Evolutionary conservation across 2,113 vertebrate species (phyloP), one percentile per base, ranked within the genome.

Genomic region (Spermophilus dauricus): DNA sequence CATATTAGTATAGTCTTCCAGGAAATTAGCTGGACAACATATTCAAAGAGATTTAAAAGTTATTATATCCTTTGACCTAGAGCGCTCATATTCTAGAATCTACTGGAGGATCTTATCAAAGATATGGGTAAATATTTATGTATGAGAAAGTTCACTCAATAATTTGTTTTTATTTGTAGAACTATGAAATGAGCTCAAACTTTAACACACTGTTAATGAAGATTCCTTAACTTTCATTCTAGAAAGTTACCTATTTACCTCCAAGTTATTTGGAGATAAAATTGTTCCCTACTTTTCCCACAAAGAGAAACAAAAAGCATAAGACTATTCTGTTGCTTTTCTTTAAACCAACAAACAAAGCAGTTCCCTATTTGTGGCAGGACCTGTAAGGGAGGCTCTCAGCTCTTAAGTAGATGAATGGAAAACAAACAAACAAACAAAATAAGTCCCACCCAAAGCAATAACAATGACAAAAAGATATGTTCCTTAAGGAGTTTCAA

Each of bases 91-190:
- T 88, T 28, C 70, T 90, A 32, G 51, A 94, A 78, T 93, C 92
- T 91, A 83, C 80, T 91, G 63, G 22, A 72, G 26, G 73, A 97
- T 97, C 91, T 97, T 97, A 97, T 97, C 93, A 95, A 90, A 92
- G 45, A 53, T 75, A 72, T 1, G 96, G 72, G 96, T 69, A 97
- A 97, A 97, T 97, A 97, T 94, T 97, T 97, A 97, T 89, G 45
- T 91, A 34, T 94, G 93, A 95, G 85, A 95, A 97, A 97, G 96
- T 92, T 97, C 85, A 96, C 61, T 30, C 72, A 87, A 76, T 81
- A 32, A 16, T 92, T 80, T 89, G 22, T 86, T 96, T 95, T 96
- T 94, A 58, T 92, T 63, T 34, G 67, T 88, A 77, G 65, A 92
- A 77, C 16, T 3, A 48, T 61, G 67, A 77, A 84, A 78, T 77